Evolutionary conservation across 2,888 invertebrate genomes (phyloP).

Genomic region (Pseudococcus longispinus): DNA sequence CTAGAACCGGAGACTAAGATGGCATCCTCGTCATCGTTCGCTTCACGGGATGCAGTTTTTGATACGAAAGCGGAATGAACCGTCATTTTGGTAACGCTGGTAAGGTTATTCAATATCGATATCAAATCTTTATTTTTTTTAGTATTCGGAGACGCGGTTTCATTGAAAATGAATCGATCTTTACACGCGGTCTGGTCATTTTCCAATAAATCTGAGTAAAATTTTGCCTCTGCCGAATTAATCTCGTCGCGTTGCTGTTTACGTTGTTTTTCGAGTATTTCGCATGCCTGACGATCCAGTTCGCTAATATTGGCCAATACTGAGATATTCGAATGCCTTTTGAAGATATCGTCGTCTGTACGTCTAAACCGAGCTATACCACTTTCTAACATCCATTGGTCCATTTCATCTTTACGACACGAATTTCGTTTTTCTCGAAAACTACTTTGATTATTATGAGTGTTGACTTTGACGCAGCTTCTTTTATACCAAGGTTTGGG

Average conservation of each 20-base stretch:
- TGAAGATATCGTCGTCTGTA: background rate
- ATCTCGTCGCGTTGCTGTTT: constrained; percentile 57
- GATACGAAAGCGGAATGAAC: background rate
- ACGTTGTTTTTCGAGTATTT: constrained; percentile 71
- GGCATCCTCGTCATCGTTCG: background rate
- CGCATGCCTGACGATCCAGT: constrained; percentile 78
- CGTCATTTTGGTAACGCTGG: constrained; percentile 67
- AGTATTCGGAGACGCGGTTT: constrained; percentile 61
- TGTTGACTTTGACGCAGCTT: constrained; percentile 60
- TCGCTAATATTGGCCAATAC: constrained; percentile 79
- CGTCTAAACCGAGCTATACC: constrained; percentile 60
- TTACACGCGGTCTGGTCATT: constrained; percentile 60
- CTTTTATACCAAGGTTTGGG: constrained; percentile 75
- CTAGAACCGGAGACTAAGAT: background rate
- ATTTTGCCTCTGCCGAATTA: constrained; percentile 61
- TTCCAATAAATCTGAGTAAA: constrained; percentile 59
- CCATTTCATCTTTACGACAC: background rate
- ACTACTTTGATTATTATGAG: background rate
- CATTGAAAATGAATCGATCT: constrained; percentile 61
- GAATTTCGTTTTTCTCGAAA: constrained; percentile 18
- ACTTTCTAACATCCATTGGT: constrained; percentile 47
- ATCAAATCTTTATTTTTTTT: constrained; percentile 67
- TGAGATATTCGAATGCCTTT: constrained; percentile 68
- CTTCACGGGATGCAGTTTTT: background rate
- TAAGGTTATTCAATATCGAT: constrained; percentile 71